phyloP scores from a whole-genome alignment of 1,140 invertebrate species.

The Aleiodes sp. region DNA sequence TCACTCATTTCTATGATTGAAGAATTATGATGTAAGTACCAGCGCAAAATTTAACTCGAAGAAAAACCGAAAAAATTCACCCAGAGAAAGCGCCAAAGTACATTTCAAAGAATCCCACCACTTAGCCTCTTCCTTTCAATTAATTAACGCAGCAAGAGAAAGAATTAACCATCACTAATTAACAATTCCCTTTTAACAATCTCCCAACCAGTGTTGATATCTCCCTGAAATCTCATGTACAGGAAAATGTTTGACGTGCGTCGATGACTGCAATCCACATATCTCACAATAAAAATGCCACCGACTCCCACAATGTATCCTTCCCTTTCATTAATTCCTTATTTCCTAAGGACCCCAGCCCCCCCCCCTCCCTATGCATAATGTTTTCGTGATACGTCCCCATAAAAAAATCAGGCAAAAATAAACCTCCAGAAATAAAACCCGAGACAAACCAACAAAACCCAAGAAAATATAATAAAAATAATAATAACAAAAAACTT shows the following conservation, averaged over 20 bases:
- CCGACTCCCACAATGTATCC: no score
- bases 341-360: no score
- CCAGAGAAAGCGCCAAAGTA: no score
- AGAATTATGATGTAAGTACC: no score
- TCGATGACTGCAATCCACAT: not conserved
- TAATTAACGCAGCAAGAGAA: not conserved
- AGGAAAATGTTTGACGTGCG: not conserved
- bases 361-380: no score
- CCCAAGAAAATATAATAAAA: not conserved
- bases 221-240: constrained; percentile 1
- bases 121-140: no score
- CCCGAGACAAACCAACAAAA: not conserved
- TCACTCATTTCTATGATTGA: no score
- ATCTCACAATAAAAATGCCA: not conserved
- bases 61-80: no score
- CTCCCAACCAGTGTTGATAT: not conserved
- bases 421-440: not conserved
- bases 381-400: no score
- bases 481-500: not conserved
- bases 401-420: no score
- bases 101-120: no score
- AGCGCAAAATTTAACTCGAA: no score
- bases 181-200: not conserved
- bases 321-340: not conserved
- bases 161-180: not conserved